These are phyloP conservation scores for Zapus hudsonius DNA, from an alignment of 2,113 vertebrate genomes.

Conservation along the genomic window DNA sequence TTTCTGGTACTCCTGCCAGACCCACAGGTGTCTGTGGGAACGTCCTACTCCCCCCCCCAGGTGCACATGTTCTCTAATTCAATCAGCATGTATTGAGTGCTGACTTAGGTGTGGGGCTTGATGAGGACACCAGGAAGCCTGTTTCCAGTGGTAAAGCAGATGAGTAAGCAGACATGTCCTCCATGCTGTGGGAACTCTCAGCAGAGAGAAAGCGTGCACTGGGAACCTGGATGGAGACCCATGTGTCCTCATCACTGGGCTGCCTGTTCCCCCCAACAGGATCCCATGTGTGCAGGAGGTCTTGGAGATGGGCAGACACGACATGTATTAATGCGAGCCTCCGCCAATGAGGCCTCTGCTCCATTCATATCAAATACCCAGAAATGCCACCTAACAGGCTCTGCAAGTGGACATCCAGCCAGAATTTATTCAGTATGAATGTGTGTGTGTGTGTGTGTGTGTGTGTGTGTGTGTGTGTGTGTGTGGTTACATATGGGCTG, in stretches of 20 bases:
- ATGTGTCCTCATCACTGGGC: background rate
- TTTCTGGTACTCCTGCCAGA: background rate
- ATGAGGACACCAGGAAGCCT: background rate
- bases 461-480: no score
- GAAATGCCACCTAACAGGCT: background rate
- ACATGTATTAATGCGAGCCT: background rate
- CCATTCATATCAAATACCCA: background rate
- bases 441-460: no score
- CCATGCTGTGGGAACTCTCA: background rate
- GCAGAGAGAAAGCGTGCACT: background rate
- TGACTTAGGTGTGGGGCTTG: background rate
- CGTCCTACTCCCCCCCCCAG: background rate
- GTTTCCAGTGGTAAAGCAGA: background rate
- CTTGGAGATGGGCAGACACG: background rate
- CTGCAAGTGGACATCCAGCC: background rate
- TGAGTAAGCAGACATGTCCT: background rate
- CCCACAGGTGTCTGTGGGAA: background rate
- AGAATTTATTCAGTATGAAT: no score
- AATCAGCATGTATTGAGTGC: background rate
- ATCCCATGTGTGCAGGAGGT: background rate
- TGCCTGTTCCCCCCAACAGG: background rate
- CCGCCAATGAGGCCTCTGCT: background rate
- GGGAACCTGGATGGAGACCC: background rate
- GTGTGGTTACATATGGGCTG: no score
- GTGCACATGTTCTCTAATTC: conserved; percentile 15